Base-by-base conservation (phyloP, 2,888 invertebrate genomes). In the Spodoptera exigua region DNA sequence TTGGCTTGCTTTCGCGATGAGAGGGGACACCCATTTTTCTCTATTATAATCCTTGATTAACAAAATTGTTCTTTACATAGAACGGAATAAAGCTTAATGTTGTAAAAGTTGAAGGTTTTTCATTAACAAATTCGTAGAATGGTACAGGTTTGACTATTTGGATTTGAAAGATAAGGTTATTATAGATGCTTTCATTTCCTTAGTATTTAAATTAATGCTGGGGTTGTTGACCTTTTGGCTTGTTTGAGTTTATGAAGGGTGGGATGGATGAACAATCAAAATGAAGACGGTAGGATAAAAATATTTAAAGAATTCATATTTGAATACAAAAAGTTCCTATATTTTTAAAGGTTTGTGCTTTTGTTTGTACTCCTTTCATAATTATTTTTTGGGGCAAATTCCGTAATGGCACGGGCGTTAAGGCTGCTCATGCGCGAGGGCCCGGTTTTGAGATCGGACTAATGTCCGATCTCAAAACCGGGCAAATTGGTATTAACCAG, bases 1-100 rank as follows among this genome's bases (percentile, higher is more conserved):
- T 75, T 75, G 72, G 67, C 56, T 62, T 73, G 54, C 53, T 71
- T 53, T 34, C 41, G 60, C 45, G 44, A 65, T 35, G 55, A 56
- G 52, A 58, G 47, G 39, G 51, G 62, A 63, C 53, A 67, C 21
- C 58, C 41, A 58, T 53, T 67, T 67, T 67, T 67, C 66, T 65
- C 66, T 65, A 58, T 66, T 58, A 71, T 58, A 41, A 41, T 44
- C 44, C 34, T 11, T 0, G 17, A n/a, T 47, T 18, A 58, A 0
- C 13, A 7, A 46, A 66, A 48, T 34, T 7, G 3, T 10, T 46
- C 72, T 53, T 57, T 53, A 49, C 3, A 0, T 0, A 5, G 3
- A 1, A 16, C 0, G 10, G 0, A 0, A 12, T 37, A 49, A 14
- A 53, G 67, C 36, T 36, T 10, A 18, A 44, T 18, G 48, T 65